Evolutionary conservation across 2,797 vertebrate species (phyloP).

Genomic region (Rhabdophis nuchalis): DNA sequence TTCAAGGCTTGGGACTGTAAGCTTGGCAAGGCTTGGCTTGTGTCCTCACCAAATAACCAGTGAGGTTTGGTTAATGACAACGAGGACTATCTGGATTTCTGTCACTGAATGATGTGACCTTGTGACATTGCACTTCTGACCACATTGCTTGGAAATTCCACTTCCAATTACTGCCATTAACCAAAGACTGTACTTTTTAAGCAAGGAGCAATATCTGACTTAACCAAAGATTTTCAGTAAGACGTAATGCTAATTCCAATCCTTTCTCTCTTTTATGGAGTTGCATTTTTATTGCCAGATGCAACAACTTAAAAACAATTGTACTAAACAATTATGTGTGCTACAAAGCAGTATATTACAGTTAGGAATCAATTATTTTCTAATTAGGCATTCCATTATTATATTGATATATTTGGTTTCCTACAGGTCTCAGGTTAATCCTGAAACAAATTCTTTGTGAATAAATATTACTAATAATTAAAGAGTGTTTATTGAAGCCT

Average conservation of each 20-base stretch:
- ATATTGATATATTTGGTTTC: constrained; percentile 69
- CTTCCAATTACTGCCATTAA: not conserved
- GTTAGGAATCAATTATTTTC: constrained; percentile 73
- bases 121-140: not conserved
- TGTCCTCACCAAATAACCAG: not conserved
- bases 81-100: not conserved
- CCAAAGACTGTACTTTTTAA: not conserved
- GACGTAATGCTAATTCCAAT: not conserved
- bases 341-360: constrained; percentile 68
- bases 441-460: constrained; percentile 71
- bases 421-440: constrained; percentile 67
- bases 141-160: not conserved
- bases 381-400: constrained; percentile 74
- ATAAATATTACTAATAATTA: constrained; percentile 75
- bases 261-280: constrained; percentile 50
- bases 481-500: constrained; percentile 59
- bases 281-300: constrained; percentile 67
- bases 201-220: constrained; percentile 3
- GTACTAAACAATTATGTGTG: constrained; percentile 67
- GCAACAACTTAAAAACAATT: constrained; percentile 64
- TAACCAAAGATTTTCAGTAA: not conserved
- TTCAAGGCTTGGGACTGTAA: not conserved
- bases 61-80: constrained; percentile 19
- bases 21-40: not conserved
- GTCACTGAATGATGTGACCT: not conserved